These are phyloP conservation scores for Sthenelais limicola DNA, from an alignment of 2,888 invertebrate species.

Conservation along the genomic window DNA sequence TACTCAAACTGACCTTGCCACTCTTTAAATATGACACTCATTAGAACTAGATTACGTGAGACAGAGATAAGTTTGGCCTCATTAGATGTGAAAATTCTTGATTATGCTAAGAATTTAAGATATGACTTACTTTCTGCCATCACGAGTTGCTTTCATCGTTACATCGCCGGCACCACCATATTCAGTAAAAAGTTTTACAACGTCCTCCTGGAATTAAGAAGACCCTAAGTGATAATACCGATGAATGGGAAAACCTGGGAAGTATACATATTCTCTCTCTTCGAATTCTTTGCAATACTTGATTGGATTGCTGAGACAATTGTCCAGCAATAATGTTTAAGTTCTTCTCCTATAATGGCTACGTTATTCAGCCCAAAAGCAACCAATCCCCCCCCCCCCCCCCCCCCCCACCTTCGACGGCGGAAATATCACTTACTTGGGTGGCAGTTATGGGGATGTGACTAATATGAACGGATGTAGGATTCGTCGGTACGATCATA, in stretches of 20 bases:
- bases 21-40: too few relatives aligned
- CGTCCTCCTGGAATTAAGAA: conserved; percentile 1
- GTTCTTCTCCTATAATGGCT: too few relatives aligned
- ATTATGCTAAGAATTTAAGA: not conserved
- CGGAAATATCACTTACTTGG: too few relatives aligned
- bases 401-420: too few relatives aligned
- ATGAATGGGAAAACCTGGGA: not conserved
- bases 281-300: not conserved
- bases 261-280: not conserved
- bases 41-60: too few relatives aligned
- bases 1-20: too few relatives aligned
- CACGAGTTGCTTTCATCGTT: not conserved
- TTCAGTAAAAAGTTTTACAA: not conserved
- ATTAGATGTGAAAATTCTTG: conserved; percentile 2
- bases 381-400: too few relatives aligned
- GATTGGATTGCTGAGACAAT: not conserved
- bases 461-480: too few relatives aligned
- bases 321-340: too few relatives aligned
- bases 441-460: too few relatives aligned
- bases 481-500: too few relatives aligned
- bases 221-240: not conserved
- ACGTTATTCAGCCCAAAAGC: too few relatives aligned
- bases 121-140: not conserved
- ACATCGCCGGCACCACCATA: not conserved
- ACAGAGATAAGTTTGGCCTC: not conserved